Base-by-base conservation (phyloP, 2,888 invertebrate species). In the Synergus umbraculus region DNA sequence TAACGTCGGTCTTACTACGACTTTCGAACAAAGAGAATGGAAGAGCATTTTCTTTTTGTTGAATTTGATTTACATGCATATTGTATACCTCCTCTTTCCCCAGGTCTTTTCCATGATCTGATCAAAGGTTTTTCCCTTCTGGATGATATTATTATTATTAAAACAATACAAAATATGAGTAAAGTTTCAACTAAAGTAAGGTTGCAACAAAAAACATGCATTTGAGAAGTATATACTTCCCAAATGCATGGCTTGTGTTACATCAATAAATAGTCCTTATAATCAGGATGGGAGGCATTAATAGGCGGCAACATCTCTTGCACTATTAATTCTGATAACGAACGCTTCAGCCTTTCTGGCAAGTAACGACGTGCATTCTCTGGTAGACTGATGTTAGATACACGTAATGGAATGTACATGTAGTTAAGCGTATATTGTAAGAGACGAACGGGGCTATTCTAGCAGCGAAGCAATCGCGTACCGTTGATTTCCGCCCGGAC, bases 291-390 rank as follows among this genome's bases (percentile, higher is more conserved):
- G 29, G 1, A 12, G 46, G 22, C 44, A 69, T 46, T 49, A 22
- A 46, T 69, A 15, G 22, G 12, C 13, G 46, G 12, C 64, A 37
- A 84, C 85, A 54, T 54, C 54, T 54, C 54, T n/a, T 54, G n/a
- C 54, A n/a, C 84, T 85, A 87, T 87, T 86, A 87, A 87, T 86
- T 85, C 83, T 80, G 80, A 82, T 86, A 85, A 86, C 85, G 85
- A 87, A 85, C 84, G 82, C 84, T 87, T 85, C 83, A 82, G 82
- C 82, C 84, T 84, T 84, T 83, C 80, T 79, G 79, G 78, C 81
- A 67, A 80, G 85, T 86, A 86, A 86, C 83, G 86, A 87, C 85
- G 84, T 83, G 83, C 84, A 86, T 87, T 87, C 85, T 86, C 83
- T 81, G 81, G 69, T 73, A 69, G 22, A 44, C 22, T 22, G 46